These are phyloP conservation scores for Dendropsophus ebraccatus DNA, from an alignment of 2,113 vertebrate genomes.

Conservation along the genomic window DNA sequence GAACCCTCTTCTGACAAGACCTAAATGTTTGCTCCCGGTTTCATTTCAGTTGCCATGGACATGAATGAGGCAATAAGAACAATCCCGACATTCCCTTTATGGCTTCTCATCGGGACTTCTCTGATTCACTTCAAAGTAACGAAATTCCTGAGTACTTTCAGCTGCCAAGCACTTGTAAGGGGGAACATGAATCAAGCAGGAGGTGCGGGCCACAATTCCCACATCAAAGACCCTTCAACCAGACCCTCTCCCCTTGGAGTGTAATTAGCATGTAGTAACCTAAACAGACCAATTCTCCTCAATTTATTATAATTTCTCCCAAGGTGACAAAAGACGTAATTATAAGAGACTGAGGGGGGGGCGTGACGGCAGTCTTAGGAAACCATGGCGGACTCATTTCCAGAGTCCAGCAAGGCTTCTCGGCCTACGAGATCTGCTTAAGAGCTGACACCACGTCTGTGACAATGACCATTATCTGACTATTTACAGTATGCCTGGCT, in stretches of 20 bases:
- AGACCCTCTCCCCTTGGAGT: slow-evolving; percentile 64
- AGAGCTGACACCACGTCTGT: slow-evolving; percentile 4
- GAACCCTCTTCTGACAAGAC: slow-evolving; percentile 42
- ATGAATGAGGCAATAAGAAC: slow-evolving; percentile 65
- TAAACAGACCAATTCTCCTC: slow-evolving; percentile 64
- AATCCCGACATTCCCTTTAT: slow-evolving; percentile 51
- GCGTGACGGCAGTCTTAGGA: slow-evolving; percentile 49
- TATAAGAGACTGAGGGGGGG: slow-evolving; percentile 48
- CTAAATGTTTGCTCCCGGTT: slow-evolving; percentile 48
- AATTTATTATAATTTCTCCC: slow-evolving; percentile 65
- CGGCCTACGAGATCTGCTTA: slow-evolving; percentile 5
- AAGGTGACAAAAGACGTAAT: slow-evolving; percentile 67
- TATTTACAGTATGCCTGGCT: too few species aligned
- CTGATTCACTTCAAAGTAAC: slow-evolving; percentile 56
- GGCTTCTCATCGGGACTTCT: slow-evolving; percentile 34
- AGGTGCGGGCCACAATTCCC: slow-evolving; percentile 58
- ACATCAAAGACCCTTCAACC: slow-evolving; percentile 62
- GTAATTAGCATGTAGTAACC: slow-evolving; percentile 63
- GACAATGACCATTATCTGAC: slow-evolving; percentile 42
- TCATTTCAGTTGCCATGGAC: slow-evolving; percentile 52
- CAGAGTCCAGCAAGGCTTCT: slow-evolving; percentile 5
- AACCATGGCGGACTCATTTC: slow-evolving; percentile 42
- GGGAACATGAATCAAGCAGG: slow-evolving; percentile 56
- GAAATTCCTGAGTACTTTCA: not conserved
- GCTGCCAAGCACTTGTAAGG: slow-evolving; percentile 31